Percentiles rank a stretch among this genome's conserved stretches.
phyloP scores from a whole-genome alignment of 1,140 invertebrate genomes.

The Oreohelix idahoensis region DNA sequence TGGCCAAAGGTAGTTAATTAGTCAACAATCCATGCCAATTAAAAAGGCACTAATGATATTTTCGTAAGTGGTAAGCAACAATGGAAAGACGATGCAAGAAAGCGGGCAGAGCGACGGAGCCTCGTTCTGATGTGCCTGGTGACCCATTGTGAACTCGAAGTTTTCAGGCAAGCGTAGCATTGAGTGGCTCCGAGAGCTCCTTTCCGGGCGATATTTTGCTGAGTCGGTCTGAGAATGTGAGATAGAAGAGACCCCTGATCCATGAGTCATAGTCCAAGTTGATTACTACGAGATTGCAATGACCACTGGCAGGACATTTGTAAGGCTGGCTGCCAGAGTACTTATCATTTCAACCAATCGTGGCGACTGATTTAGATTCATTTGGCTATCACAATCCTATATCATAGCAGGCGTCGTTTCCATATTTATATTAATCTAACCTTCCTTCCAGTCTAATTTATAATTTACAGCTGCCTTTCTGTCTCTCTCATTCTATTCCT shows the following conservation, averaged over 20 bases:
- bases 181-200: slow-evolving; percentile 3
- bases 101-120: neutral
- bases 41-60: neutral
- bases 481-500: no score
- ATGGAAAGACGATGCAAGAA: neutral
- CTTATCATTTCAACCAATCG: neutral
- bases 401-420: no score
- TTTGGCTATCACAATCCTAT: no score
- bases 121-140: neutral
- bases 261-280: neutral
- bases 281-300: neutral
- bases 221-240: neutral
- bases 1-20: neutral
- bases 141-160: neutral
- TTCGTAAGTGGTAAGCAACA: neutral
- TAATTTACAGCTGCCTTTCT: no score
- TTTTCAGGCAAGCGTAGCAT: neutral
- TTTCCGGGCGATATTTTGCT: neutral
- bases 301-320: neutral
- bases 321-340: neutral
- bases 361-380: no score
- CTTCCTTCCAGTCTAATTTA: no score
- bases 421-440: no score
- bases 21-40: neutral
- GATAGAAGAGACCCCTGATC: slow-evolving; percentile 12